Evolutionary conservation across 2,113 vertebrate species (phyloP).

Genomic region (Cnemophilus loriae): DNA sequence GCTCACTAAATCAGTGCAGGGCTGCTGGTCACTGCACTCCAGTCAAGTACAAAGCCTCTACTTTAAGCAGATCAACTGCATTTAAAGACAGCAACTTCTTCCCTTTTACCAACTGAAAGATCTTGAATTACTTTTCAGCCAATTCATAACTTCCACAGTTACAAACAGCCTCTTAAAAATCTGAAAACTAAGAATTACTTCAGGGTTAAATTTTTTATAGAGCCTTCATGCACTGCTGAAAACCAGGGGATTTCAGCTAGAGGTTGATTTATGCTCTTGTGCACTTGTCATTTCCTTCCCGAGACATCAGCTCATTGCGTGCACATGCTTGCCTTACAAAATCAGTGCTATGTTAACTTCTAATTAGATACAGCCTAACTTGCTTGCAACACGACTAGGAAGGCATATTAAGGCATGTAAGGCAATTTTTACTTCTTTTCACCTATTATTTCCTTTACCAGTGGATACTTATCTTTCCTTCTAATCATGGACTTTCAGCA

Average conservation of each 20-base stretch:
- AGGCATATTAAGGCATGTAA: background rate
- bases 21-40: background rate
- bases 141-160: background rate
- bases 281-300: constrained; percentile 42
- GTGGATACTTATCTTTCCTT: background rate
- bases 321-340: constrained; percentile 30
- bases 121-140: background rate
- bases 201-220: constrained; percentile 2
- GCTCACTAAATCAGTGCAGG: background rate
- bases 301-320: background rate
- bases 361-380: constrained; percentile 6
- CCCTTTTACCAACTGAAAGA: background rate
- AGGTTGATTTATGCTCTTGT: constrained; percentile 36
- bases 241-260: constrained; percentile 7
- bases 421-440: background rate
- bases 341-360: background rate
- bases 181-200: background rate
- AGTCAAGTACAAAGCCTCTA: background rate
- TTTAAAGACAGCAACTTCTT: background rate
- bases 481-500: background rate
- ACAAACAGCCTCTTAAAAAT: background rate
- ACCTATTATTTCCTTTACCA: background rate
- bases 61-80: background rate
- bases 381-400: background rate
- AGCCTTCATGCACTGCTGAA: background rate